Percentiles rank a stretch among this genome's conserved stretches.
Conservation (phyloP, 2,797 vertebrate species). For the Orestias chungarensis region DNA sequence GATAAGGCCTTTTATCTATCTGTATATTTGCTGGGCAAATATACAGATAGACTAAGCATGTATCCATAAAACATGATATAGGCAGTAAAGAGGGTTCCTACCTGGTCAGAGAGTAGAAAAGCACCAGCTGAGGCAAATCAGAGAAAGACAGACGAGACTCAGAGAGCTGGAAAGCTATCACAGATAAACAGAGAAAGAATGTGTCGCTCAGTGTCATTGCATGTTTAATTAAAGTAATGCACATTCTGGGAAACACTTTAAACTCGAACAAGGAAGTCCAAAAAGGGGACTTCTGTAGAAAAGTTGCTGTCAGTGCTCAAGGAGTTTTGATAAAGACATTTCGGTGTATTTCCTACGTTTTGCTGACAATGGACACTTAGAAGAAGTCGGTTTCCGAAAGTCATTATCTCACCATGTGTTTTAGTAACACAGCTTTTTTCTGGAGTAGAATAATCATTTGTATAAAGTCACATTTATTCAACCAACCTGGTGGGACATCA, state of each 20-base stretch:
- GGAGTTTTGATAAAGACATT: background rate
- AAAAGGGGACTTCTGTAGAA: slow-evolving; percentile 21
- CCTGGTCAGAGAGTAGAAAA: slow-evolving; percentile 88
- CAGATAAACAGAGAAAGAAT: slow-evolving; percentile 26
- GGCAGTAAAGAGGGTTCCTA: slow-evolving; percentile 45
- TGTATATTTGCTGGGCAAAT: background rate
- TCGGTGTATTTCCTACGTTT: background rate
- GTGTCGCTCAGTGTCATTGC: slow-evolving; percentile 16
- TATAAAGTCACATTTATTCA: background rate
- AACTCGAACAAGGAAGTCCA: slow-evolving; percentile 17
- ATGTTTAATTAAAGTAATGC: background rate
- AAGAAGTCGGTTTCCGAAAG: background rate
- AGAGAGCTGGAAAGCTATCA: slow-evolving; percentile 79
- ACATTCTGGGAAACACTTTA: slow-evolving; percentile 27
- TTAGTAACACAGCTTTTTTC: no score
- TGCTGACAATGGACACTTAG: background rate
- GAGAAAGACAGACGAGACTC: slow-evolving; percentile 83
- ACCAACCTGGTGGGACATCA: no score
- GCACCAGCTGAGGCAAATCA: slow-evolving; percentile 81
- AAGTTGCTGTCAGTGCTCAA: background rate
- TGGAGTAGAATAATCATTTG: background rate
- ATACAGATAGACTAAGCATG: background rate
- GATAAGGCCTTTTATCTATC: background rate
- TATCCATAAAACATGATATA: background rate
- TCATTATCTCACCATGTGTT: no score